Conservation (phyloP, 2,888 invertebrate genomes). For the Antheraea yamamai region DNA sequence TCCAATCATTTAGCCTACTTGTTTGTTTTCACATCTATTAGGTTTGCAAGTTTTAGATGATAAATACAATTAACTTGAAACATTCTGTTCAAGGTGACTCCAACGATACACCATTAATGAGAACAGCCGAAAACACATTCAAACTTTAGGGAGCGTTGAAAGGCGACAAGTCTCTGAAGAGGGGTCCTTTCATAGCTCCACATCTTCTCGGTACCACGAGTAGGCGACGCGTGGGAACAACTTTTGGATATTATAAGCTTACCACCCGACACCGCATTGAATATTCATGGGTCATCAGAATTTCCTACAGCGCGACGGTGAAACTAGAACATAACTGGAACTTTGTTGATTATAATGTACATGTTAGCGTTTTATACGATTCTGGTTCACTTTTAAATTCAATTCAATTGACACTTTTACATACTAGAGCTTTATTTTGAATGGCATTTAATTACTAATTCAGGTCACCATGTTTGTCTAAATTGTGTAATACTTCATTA, state of each 20-base stretch:
- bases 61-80: not conserved
- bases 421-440: too few relatives aligned
- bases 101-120: not conserved
- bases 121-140: constrained; percentile 1
- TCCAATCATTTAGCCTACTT: not conserved
- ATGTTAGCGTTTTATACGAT: not conserved
- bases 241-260: constrained; percentile 34
- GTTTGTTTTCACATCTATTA: not conserved
- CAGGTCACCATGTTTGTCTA: not conserved
- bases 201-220: not conserved
- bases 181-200: not conserved
- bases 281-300: constrained; percentile 34
- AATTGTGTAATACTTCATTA: too few relatives aligned
- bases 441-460: too few relatives aligned
- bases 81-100: not conserved
- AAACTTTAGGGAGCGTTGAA: not conserved
- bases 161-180: not conserved
- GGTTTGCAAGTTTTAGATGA: not conserved
- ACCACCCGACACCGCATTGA: constrained; percentile 30
- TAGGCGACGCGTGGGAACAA: constrained; percentile 22
- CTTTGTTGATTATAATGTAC: not conserved
- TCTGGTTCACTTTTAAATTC: not conserved
- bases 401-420: too few relatives aligned
- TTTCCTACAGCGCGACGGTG: not conserved
- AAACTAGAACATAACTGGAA: constrained; percentile 4